Evolutionary conservation across 2,797 vertebrate species (phyloP).

Genomic region (Lagocephalus sceleratus): DNA sequence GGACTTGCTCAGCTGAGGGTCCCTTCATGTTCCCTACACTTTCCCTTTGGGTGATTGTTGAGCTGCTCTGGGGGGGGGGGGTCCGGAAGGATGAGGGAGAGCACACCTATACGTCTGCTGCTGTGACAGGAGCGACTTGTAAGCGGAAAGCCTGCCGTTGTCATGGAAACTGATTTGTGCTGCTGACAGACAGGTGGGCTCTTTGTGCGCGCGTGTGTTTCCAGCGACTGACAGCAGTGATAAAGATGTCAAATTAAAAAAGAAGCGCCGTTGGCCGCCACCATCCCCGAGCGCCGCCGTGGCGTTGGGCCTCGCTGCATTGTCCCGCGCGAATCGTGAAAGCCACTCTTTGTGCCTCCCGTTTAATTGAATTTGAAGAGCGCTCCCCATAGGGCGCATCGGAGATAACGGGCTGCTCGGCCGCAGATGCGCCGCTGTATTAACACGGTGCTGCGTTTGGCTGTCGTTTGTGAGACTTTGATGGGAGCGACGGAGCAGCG

Average conservation of each 20-base stretch:
- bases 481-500: neutral
- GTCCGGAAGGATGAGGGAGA: constrained; percentile 17
- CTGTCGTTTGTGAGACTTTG: constrained; percentile 13
- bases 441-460: constrained; percentile 18
- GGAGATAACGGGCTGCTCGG: constrained; percentile 38
- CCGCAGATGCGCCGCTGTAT: constrained; percentile 31
- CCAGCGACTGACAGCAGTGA: constrained; percentile 52
- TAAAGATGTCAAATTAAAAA: constrained; percentile 67
- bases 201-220: constrained; percentile 35
- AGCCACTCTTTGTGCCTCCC: constrained; percentile 22
- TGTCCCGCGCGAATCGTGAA: constrained; percentile 38
- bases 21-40: no score
- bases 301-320: constrained; percentile 22
- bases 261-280: constrained; percentile 51
- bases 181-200: constrained; percentile 37
- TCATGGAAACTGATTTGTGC: constrained; percentile 69
- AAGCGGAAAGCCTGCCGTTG: constrained; percentile 60
- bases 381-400: constrained; percentile 41
- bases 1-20: no score
- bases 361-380: constrained; percentile 56
- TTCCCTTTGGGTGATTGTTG: no score
- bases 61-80: constrained; percentile 28
- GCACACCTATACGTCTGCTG: constrained; percentile 51
- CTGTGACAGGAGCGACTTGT: constrained; percentile 56
- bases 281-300: constrained; percentile 36